Evolutionary conservation across 2,888 invertebrate genomes (phyloP).

Genomic region (Leptopterna dolabrata): DNA sequence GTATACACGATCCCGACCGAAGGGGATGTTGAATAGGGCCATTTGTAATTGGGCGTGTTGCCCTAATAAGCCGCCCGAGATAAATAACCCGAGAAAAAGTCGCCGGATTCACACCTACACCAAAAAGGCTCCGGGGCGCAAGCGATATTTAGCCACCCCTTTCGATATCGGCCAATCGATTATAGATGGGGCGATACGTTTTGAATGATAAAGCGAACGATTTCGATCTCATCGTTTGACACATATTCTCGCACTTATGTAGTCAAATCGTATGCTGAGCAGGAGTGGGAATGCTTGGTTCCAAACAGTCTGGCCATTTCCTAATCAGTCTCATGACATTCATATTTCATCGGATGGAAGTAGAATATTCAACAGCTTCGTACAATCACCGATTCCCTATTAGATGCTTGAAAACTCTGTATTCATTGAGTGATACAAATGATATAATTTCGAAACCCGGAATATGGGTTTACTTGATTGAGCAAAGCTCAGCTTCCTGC

Average conservation of each 20-base stretch:
- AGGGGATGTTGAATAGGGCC: conserved; percentile 3
- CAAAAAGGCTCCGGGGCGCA: conserved; percentile 3
- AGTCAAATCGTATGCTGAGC: not conserved
- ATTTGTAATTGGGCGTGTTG: conserved; percentile 46
- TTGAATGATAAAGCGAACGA: conserved; percentile 30
- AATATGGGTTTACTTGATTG: no score
- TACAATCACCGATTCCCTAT: not conserved
- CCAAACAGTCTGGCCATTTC: not conserved
- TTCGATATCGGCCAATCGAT: conserved; percentile 29
- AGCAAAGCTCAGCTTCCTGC: no score
- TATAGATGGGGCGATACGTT: conserved; percentile 14
- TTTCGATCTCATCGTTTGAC: conserved; percentile 9
- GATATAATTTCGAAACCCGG: no score
- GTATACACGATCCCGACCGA: conserved; percentile 3
- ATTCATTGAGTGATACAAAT: no score
- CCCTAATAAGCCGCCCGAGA: conserved; percentile 32
- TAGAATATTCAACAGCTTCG: conserved; percentile 1
- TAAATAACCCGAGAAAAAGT: conserved; percentile 22
- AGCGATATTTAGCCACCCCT: conserved; percentile 33
- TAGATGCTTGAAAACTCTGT: not conserved
- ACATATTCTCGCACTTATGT: not conserved
- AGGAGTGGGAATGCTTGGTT: not conserved
- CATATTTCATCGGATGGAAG: not conserved
- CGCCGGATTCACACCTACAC: conserved; percentile 47
- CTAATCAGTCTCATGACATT: not conserved